Evolutionary conservation across 2,113 vertebrate species (phyloP), one percentile per base, ranked within the genome.

Genomic region (Pipra filicauda): DNA sequence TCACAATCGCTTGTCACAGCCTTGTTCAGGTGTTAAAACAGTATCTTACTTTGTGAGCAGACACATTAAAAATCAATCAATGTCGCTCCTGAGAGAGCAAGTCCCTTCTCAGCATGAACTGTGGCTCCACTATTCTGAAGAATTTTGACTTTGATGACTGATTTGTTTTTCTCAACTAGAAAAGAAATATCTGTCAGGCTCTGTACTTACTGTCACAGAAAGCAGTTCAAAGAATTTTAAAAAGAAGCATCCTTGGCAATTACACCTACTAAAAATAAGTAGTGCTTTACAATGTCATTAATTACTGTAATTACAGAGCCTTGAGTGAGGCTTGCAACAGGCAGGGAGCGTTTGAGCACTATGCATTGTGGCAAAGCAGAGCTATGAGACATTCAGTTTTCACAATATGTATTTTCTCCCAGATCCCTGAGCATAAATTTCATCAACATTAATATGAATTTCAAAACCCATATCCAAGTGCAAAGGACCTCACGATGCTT

Each of bases 201-300:
- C 30, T 91, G 82, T 71, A 30, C 65, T 58, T 89, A 75, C 70
- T 87, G 88, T 43, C 51, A 95, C 88, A 94, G 86, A 93, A 55
- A 8, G 46, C 43, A 96, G 64, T 95, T 77, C 26, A 95, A 96
- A 96, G 92, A 19, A 89, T 88, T 92, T 93, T 83, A 44, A 86
- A 95, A 89, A 64, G 91, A 91, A 87, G 51, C 61, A 85, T 92
- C 75, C 84, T 90, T 84, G 80, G 88, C 92, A 96, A 95, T 91
- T 92, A 89, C 41, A 95, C 80, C 89, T 86, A 58, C 67, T 89
- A 92, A 94, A 95, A 96, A 94, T 95, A 96, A 96, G 82, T 61
- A 93, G 44, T 73, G 62, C 84, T 75, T 94, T 89, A 89, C 86
- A 95, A 75, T 95, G 61, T 67, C 73, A 86, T 84, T 95, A 96